Conservation (phyloP, 2,888 invertebrate genomes). For the Athrips mouffetella region DNA sequence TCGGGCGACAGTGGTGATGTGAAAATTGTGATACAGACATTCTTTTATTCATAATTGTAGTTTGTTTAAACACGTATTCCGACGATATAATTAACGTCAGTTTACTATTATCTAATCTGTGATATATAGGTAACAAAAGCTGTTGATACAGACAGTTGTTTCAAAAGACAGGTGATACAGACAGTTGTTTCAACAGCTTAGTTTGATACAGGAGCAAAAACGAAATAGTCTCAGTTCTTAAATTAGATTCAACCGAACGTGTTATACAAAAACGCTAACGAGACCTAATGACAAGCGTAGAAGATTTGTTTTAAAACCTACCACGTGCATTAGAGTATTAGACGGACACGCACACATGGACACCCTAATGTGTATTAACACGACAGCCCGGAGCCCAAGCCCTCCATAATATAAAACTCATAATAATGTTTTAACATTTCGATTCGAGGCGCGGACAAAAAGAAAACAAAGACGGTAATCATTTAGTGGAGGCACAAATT, state of each 20-base stretch:
- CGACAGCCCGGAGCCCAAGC: conserved; percentile 25
- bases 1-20: conserved; percentile 61
- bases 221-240: no score
- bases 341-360: conserved; percentile 4
- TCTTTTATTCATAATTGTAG: not conserved
- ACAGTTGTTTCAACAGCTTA: no score
- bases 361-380: conserved; percentile 4
- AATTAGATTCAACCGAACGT: no score
- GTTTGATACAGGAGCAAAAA: no score
- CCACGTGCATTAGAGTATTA: conserved; percentile 5
- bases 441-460: conserved; percentile 50
- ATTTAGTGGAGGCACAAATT: conserved; percentile 61
- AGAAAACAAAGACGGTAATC: conserved; percentile 56
- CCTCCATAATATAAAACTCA: conserved; percentile 48
- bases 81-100: no score
- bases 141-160: no score
- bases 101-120: no score
- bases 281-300: conserved; percentile 4
- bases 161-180: no score
- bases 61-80: not conserved
- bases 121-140: no score
- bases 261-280: no score
- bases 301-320: not conserved
- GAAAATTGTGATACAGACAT: conserved; percentile 31
- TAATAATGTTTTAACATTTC: conserved; percentile 56